A percentile compares a stretch with the other conserved stretches of the same genome.
Conservation (phyloP, 1,140 invertebrate genomes). For the Drosophila novamexicana region DNA sequence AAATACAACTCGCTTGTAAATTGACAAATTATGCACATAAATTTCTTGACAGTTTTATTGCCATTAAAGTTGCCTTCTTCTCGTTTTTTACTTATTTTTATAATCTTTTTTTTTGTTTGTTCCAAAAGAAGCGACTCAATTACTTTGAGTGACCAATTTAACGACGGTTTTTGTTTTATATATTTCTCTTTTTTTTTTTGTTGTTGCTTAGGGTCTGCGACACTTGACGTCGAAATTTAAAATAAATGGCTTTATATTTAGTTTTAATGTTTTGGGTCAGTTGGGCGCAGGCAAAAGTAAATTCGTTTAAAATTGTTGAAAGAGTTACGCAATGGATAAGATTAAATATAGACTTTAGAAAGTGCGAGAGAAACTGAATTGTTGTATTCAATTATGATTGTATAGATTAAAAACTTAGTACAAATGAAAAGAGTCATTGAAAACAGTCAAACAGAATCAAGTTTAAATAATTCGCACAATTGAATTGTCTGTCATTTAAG, state of each 20-base stretch:
- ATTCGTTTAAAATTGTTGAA: conserved; percentile 3
- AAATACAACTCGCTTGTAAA: conserved; percentile 58
- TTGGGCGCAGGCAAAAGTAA: conserved; percentile 28
- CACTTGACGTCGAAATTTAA: conserved; percentile 61
- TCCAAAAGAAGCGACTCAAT: conserved; percentile 57
- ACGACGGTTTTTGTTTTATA: conserved; percentile 8
- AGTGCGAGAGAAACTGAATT: no score
- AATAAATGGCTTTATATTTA: conserved; percentile 63
- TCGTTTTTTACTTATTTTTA: conserved; percentile 1
- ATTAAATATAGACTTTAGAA: conserved; percentile 28
- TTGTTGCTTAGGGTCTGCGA: conserved; percentile 29
- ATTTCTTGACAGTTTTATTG: conserved; percentile 70
- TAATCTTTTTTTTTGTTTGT: not conserved
- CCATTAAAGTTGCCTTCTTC: conserved; percentile 38
- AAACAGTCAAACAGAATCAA: not conserved
- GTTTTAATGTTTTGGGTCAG: conserved; percentile 50
- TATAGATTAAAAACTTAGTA: no score
- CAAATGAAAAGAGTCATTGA: not conserved
- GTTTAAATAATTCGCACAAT: not conserved
- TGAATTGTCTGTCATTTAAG: conserved; percentile 14
- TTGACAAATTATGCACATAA: conserved; percentile 75
- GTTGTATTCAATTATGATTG: no score
- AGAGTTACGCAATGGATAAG: conserved; percentile 48
- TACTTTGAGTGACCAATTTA: conserved; percentile 73
- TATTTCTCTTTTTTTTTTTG: conserved; percentile 16